A percentile compares a stretch with the other conserved stretches of the same genome.
These are phyloP conservation scores for Hephaestus fuliginosus DNA, from an alignment of 2,797 vertebrate species.

Conservation along the genomic window DNA sequence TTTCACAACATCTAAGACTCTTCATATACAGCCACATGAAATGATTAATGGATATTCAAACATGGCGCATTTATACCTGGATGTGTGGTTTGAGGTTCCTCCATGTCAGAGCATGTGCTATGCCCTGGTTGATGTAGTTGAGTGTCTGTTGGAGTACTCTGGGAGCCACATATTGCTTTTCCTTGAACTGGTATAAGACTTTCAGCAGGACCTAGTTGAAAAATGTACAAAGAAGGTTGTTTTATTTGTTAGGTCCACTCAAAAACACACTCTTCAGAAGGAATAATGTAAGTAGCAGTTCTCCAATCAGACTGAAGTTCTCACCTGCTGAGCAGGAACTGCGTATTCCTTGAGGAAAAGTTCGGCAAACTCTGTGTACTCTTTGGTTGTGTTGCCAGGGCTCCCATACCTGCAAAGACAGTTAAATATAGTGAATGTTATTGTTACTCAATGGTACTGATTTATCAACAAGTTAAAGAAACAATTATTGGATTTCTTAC, in stretches of 20 bases:
- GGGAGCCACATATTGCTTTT: conserved; percentile 98
- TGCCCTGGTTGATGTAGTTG: conserved; percentile 99
- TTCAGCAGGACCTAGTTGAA: conserved; percentile 93
- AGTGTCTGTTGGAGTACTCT: conserved; percentile 98
- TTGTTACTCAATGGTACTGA: accelerated
- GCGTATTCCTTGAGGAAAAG: conserved; percentile 99
- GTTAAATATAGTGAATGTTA: neutral
- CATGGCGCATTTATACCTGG: conserved; percentile 86
- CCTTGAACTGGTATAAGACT: conserved; percentile 98
- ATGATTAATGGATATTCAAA: neutral
- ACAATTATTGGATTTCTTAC: conserved; percentile 73
- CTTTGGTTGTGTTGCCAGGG: conserved; percentile 99
- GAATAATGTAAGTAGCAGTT: neutral
- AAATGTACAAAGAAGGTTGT: conserved; percentile 31
- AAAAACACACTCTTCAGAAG: neutral
- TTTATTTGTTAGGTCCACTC: neutral
- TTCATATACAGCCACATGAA: neutral
- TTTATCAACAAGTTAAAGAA: neutral
- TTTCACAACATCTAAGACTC: neutral
- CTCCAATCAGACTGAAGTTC: neutral
- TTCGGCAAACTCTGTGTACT: conserved; percentile 98
- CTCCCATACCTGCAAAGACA: conserved; percentile 92
- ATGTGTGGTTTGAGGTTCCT: conserved; percentile 98
- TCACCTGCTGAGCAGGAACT: conserved; percentile 96
- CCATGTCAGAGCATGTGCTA: conserved; percentile 98